phyloP scores from a whole-genome alignment of 2,888 invertebrate genomes.

The Dicyrtomina minuta region DNA sequence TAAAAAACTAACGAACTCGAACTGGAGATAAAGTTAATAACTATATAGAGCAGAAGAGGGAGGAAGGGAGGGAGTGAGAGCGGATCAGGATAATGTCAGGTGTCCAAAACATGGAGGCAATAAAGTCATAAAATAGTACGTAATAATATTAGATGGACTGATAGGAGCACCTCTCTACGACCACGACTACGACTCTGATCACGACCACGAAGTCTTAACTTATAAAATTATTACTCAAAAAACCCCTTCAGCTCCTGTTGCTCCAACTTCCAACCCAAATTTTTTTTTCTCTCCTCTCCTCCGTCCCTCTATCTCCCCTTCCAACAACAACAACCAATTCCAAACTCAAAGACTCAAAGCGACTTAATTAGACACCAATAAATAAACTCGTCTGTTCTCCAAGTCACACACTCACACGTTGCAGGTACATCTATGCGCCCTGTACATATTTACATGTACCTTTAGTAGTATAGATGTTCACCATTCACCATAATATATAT shows the following conservation, averaged over 20 bases:
- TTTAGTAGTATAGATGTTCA: not conserved
- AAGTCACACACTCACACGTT: not conserved
- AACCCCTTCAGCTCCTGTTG: conserved; percentile 23
- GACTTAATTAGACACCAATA: conserved; percentile 39
- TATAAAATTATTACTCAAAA: not conserved
- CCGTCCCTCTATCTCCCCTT: conserved; percentile 9
- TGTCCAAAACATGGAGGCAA: conserved; percentile 32
- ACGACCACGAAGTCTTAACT: not conserved
- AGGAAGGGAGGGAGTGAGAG: not conserved
- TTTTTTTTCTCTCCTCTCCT: not conserved
- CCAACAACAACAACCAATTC: too few species aligned
- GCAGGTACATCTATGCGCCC: not conserved
- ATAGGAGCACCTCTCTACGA: conserved; percentile 25
- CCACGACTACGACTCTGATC: not conserved
- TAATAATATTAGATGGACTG: conserved; percentile 30
- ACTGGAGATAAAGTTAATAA: too few species aligned
- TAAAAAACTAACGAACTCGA: too few species aligned
- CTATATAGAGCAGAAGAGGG: not conserved
- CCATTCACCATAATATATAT: not conserved
- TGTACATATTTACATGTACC: not conserved
- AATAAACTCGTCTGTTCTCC: conserved; percentile 23
- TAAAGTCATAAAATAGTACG: conserved; percentile 41
- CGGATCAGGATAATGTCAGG: conserved; percentile 18
- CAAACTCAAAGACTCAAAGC: conserved; percentile 26
- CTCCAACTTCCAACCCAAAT: not conserved